These are phyloP conservation scores for Andrena bicolor DNA, from an alignment of 2,888 invertebrate genomes.

Conservation along the genomic window DNA sequence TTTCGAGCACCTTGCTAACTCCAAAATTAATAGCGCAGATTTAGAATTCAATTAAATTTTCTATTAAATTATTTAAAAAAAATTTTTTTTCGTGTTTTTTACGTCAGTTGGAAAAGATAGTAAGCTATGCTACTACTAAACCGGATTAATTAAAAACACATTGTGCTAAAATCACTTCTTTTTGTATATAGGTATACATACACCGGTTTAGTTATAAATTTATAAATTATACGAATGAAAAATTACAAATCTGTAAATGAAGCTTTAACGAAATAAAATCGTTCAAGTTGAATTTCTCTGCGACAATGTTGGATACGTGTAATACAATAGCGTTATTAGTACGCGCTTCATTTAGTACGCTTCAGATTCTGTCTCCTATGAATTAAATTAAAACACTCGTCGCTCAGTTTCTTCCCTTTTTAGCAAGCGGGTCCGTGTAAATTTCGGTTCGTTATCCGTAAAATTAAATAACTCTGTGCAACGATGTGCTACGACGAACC, in stretches of 20 bases:
- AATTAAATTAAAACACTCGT: conserved; percentile 54
- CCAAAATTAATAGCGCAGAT: too few relatives aligned
- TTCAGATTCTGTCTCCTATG: conserved; percentile 41
- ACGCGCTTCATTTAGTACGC: conserved; percentile 32
- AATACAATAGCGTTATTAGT: not conserved
- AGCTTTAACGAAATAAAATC: not conserved
- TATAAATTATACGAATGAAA: not conserved
- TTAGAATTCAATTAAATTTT: too few relatives aligned
- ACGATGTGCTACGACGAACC: conserved; percentile 16
- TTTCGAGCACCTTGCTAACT: too few relatives aligned
- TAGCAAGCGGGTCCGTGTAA: conserved; percentile 57
- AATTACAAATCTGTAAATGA: not conserved
- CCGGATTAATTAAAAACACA: too few relatives aligned
- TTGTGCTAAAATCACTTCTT: too few relatives aligned
- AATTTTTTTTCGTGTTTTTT: too few relatives aligned
- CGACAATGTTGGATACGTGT: not conserved
- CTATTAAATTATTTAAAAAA: too few relatives aligned
- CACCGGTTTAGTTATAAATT: too few relatives aligned
- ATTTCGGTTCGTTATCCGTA: conserved; percentile 70
- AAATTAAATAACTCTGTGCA: conserved; percentile 65
- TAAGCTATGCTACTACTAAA: too few relatives aligned
- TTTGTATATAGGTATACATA: too few relatives aligned
- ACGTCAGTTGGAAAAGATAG: too few relatives aligned
- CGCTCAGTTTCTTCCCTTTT: conserved; percentile 14
- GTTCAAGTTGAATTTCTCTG: not conserved